phyloP scores from a whole-genome alignment of 2,113 vertebrate species.

The Hirundichthys speculiger region DNA sequence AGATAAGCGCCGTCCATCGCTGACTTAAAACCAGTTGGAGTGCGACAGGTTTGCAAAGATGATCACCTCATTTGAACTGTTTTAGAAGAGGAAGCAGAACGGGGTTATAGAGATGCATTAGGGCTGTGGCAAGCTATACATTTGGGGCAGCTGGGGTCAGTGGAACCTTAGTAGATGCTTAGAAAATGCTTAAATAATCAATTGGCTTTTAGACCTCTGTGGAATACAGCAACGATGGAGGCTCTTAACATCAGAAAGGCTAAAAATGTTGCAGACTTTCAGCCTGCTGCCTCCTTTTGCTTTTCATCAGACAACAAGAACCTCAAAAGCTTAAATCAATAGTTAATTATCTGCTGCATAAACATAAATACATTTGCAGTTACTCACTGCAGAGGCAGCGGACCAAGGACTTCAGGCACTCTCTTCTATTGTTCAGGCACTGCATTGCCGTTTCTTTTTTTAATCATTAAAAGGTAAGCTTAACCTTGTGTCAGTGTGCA shows the following conservation, averaged over 20 bases:
- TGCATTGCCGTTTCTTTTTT: slow-evolving; percentile 17
- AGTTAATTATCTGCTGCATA: slow-evolving; percentile 73
- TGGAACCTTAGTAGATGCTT: slow-evolving; percentile 40
- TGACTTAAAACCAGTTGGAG: slow-evolving; percentile 12
- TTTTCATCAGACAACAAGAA: slow-evolving; percentile 55
- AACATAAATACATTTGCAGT: slow-evolving; percentile 67
- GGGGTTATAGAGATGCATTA: slow-evolving; percentile 7
- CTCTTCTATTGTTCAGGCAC: not conserved
- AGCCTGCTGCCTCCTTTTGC: slow-evolving; percentile 28
- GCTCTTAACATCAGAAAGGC: slow-evolving; percentile 36
- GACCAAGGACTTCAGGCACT: not conserved
- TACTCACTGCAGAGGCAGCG: slow-evolving; percentile 9
- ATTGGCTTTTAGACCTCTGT: slow-evolving; percentile 57
- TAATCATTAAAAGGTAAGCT: slow-evolving; percentile 19
- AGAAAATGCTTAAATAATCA: slow-evolving; percentile 62
- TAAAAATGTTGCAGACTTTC: slow-evolving; percentile 39
- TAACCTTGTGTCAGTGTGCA: slow-evolving; percentile 13
- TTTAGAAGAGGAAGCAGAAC: slow-evolving; percentile 26
- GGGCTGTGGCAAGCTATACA: slow-evolving; percentile 20
- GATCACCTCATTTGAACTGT: slow-evolving; percentile 36
- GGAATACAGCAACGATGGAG: slow-evolving; percentile 35
- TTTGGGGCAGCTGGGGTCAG: slow-evolving; percentile 57
- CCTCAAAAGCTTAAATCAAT: slow-evolving; percentile 67
- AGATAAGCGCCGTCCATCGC: slow-evolving; percentile 45
- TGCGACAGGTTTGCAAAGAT: slow-evolving; percentile 28